Base-by-base conservation (phyloP, 2,113 vertebrate species). In the Colossoma macropomum region DNA sequence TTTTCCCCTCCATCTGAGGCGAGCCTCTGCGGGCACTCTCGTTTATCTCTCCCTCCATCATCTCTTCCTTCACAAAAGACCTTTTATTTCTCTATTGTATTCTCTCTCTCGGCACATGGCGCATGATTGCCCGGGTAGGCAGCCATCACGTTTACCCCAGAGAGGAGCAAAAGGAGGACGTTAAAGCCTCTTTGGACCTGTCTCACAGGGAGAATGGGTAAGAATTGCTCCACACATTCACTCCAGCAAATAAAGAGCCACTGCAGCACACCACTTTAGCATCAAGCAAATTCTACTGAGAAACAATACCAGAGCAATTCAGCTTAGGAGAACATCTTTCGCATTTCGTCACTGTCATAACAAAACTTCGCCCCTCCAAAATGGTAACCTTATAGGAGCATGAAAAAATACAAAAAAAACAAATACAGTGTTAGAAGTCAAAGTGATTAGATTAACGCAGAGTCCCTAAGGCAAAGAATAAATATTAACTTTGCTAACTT, bases 191-290 rank as follows among this genome's bases (percentile, higher is more conserved):
- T 95, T 93, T 95, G 95, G 95, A 95, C 94, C 95, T 93, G 93
- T 95, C 95, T 96, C 94, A 95, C 95, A 95, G 95, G 95, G 95
- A 96, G 95, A 96, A 96, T 95, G 94, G 95, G 95, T 94, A 94
- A 96, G 95, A 95, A 96, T 95, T 94, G 95, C 94, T 94, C 95
- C 95, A 95, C 63, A 63, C 62, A 80, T 77, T 75, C 80, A 75
- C 7, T 60, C 48, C 38, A 56, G 54, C 60, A 71, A 60, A 83
- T 69, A 79, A 66, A 69, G 59, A 8, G 21, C 77, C 62, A 50
- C 75, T 63, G 50, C 25, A 19, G 77, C 75, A 62, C 66, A 52
- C 11, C 10, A 45, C 76, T 83, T 77, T 30, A 78, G 63, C 17
- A 28, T 45, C 25, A 59, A 25, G 52, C 34, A n/a, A 1, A 15